Conservation (phyloP, 2,797 vertebrate species). For the Crotalus adamanteus region DNA sequence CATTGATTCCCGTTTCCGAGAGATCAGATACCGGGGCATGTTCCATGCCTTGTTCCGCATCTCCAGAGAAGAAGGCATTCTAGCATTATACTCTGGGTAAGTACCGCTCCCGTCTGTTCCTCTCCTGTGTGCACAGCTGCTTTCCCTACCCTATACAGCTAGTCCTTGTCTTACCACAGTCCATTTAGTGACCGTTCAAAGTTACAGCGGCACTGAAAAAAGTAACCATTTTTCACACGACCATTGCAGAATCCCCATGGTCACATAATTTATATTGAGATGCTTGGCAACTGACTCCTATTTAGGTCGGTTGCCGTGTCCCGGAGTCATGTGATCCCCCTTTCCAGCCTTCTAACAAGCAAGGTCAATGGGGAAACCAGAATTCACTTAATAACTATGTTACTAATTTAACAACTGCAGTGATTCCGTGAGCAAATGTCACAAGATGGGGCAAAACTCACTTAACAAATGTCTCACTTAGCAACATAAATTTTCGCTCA, state of each 20-base stretch:
- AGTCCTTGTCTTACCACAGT: neutral
- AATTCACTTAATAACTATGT: neutral
- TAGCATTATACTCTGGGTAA: slow-evolving; percentile 92
- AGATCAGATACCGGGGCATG: slow-evolving; percentile 93
- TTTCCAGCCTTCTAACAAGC: neutral
- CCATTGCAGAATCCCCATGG: neutral
- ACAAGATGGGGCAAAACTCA: neutral
- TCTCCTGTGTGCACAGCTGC: neutral
- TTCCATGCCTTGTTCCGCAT: slow-evolving; percentile 92
- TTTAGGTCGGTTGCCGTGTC: neutral
- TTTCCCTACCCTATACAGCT: neutral
- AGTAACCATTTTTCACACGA: neutral
- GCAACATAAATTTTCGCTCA: neutral
- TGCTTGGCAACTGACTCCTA: neutral
- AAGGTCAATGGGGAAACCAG: neutral
- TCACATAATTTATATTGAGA: neutral
- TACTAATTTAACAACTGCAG: neutral
- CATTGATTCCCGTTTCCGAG: slow-evolving; percentile 82
- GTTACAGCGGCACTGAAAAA: neutral
- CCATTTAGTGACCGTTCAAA: neutral
- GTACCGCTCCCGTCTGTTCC: slow-evolving; percentile 14
- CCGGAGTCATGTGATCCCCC: neutral
- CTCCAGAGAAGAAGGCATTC: slow-evolving; percentile 86
- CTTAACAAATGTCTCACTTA: neutral
- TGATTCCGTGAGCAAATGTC: neutral